Base-by-base conservation (phyloP, 2,797 vertebrate genomes). In the Rhabdomys pumilio region DNA sequence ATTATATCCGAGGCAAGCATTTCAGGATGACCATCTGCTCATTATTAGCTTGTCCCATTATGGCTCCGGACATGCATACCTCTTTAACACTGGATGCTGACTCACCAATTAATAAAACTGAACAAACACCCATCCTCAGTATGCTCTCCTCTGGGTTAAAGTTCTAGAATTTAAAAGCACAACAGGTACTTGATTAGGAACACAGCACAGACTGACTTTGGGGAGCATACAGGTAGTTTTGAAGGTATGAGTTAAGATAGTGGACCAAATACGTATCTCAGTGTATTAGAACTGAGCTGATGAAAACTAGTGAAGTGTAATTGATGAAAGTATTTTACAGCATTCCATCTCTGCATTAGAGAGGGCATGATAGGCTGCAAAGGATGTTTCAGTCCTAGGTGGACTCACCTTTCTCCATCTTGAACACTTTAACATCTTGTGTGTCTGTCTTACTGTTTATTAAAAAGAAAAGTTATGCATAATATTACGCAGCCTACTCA, bases 121-220 rank as follows among this genome's bases (percentile, higher is more conserved):
- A 63, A 90, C 31, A 41, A 55, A 26, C 1, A 11, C 63, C 47
- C 6, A 41, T 44, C 63, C 26, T 55, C 63, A 67, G 63, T 55
- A 77, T 85, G 69, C 72, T 73, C 73, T 86, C 17, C 26, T 92
- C 44, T 84, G 44, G 63, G 44, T 96, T 94, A 96, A 93, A 86
- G 50, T 94, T 94, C 85, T 90, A 89, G 65, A 88, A 83, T 90
- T 93, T 95, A 81, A 94, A 90, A 96, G 44, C 90, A 81, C 76
- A 91, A 63, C n/a, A 89, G 59, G 50, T 87, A 65, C 47, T 83
- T 94, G 89, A 92, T 93, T 90, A 59, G 87, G 50, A 92, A 75
- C 61, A 75, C 17, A 1, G 63, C 12, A 57, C 84, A 95, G 84
- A 90, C 89, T 90, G 93, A 72, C n/a, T 96, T 95, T 82, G 41